phyloP scores from a whole-genome alignment of 2,113 vertebrate species.

The Oryzias javanicus region DNA sequence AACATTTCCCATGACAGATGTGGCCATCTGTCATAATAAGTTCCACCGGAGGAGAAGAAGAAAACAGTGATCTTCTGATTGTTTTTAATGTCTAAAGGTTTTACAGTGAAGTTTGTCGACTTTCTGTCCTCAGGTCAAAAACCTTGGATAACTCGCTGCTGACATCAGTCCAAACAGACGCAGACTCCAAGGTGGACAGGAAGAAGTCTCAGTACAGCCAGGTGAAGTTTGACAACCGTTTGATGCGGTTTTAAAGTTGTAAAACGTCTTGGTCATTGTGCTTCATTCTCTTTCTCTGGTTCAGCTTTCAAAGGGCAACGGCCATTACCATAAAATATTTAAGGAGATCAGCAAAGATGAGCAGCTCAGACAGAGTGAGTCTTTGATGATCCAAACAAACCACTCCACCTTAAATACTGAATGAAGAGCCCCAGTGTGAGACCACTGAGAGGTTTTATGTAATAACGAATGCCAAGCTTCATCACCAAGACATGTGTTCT shows the following conservation, averaged over 20 bases:
- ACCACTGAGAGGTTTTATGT: neutral
- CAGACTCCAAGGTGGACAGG: constrained; percentile 82
- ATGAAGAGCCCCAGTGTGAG: constrained; percentile 5
- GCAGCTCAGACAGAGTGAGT: constrained; percentile 90
- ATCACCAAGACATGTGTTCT: neutral
- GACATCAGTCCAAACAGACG: constrained; percentile 66
- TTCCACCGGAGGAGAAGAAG: no score
- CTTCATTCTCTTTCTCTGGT: constrained; percentile 44
- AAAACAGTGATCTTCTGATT: no score
- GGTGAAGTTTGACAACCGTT: constrained; percentile 64
- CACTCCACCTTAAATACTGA: constrained; percentile 32
- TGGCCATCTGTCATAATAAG: no score
- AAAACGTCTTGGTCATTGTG: neutral
- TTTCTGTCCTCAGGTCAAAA: constrained; percentile 78
- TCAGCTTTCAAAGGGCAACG: constrained; percentile 88
- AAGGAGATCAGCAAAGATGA: constrained; percentile 89
- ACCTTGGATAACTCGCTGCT: constrained; percentile 75
- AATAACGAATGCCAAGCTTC: neutral
- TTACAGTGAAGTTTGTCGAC: neutral
- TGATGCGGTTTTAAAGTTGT: neutral
- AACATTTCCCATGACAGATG: no score
- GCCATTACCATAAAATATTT: constrained; percentile 95
- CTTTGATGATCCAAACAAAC: constrained; percentile 15
- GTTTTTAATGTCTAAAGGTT: neutral
- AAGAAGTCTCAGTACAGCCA: constrained; percentile 87